Percentiles rank a stretch among this genome's conserved stretches.
phyloP scores from a whole-genome alignment of 2,113 vertebrate species.

The Malurus cyaneus region DNA sequence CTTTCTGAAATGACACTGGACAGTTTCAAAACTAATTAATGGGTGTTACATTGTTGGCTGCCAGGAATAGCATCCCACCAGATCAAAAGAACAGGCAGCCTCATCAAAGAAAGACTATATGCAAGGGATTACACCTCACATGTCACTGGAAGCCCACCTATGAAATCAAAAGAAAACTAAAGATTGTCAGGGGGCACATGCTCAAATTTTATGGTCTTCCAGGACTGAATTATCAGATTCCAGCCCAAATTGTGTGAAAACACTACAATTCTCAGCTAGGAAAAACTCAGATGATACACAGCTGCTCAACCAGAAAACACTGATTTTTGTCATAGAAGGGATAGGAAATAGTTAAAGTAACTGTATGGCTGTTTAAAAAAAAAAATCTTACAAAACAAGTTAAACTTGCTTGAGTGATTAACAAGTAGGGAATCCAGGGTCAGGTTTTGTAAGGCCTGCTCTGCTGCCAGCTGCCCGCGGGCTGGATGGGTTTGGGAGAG shows the following conservation, averaged over 20 bases:
- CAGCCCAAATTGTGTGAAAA: neutral
- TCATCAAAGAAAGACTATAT: constrained; percentile 52
- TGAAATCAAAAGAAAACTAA: constrained; percentile 9
- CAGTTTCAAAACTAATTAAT: constrained; percentile 33
- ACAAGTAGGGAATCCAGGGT: neutral
- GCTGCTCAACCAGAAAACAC: neutral
- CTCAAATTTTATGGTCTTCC: neutral
- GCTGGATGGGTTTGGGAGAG: neutral
- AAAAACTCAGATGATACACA: neutral
- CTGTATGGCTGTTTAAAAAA: neutral
- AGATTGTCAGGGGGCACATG: neutral
- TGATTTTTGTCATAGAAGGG: neutral
- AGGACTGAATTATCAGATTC: neutral
- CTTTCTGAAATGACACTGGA: constrained; percentile 26
- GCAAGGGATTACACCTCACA: constrained; percentile 26
- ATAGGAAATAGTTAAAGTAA: neutral
- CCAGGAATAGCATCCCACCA: neutral
- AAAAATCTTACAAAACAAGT: neutral
- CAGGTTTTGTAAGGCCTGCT: neutral
- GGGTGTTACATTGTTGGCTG: neutral
- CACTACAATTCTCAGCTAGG: neutral
- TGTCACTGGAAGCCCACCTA: neutral
- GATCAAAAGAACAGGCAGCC: constrained; percentile 54
- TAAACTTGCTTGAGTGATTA: neutral
- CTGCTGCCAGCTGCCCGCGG: neutral